phyloP scores from a whole-genome alignment of 2,797 vertebrate genomes.

The Coendou prehensilis region DNA sequence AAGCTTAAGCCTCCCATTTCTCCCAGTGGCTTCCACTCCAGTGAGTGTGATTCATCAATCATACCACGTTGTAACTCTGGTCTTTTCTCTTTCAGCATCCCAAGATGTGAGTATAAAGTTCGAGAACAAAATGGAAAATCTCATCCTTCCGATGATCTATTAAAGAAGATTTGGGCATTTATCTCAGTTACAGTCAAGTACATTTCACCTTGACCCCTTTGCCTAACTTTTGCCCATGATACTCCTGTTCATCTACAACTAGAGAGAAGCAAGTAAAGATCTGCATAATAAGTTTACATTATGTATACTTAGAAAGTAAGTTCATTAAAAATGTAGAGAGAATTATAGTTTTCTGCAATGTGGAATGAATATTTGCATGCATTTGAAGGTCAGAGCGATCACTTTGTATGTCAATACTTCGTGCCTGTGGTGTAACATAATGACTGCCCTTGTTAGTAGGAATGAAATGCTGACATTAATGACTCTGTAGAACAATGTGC shows the following conservation, averaged over 20 bases:
- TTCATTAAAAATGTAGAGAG: not conserved
- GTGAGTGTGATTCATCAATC: not conserved
- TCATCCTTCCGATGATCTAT: not conserved
- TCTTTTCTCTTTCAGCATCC: not conserved
- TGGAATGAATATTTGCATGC: not conserved
- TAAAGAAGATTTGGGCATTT: not conserved
- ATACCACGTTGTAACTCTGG: not conserved
- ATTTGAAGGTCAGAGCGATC: slow-evolving; percentile 5
- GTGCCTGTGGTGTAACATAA: not conserved
- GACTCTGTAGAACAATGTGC: not conserved
- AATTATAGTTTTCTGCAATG: not conserved
- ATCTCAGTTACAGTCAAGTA: not conserved
- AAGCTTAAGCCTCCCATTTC: not conserved
- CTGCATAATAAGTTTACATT: not conserved
- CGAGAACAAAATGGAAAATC: not conserved
- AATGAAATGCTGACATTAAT: not conserved
- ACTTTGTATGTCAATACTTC: not conserved
- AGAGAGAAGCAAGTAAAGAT: not conserved
- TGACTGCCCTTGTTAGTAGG: not conserved
- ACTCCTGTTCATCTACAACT: not conserved
- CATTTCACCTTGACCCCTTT: not conserved
- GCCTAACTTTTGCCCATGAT: not conserved
- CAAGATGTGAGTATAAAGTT: not conserved
- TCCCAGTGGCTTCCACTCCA: not conserved
- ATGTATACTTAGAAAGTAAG: not conserved